Evolutionary conservation across 2,888 invertebrate species (phyloP), one percentile per base, ranked within the genome.

Genomic region (Balanococcus diminutus): DNA sequence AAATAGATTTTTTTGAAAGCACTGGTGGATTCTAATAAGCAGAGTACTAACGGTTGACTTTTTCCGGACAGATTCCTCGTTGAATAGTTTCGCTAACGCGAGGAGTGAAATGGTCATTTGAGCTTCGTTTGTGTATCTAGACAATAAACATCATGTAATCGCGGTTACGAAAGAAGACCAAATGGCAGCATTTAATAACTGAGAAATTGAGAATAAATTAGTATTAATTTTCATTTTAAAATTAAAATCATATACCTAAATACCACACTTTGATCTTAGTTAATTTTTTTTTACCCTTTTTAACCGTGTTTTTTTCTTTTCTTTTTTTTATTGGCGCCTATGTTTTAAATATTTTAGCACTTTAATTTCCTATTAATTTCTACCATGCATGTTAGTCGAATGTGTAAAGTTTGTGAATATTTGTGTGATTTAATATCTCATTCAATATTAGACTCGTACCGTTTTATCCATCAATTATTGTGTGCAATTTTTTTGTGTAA

Each of bases 251-350:
- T 67, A 31, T 9, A 56, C n/a, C n/a, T n/a, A n/a, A 28, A 67
- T 67, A 67, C 25, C 67, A 67, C 28, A 67, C 28, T 6, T 16
- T 16, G 28, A 56, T 67, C 28, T 67, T 67, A 28, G 67, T 28
- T 8, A 67, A 25, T 67, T 67, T 67, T 67, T 67, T 67, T 67
- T 67, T 67, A 67, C 67, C 4, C 67, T 67, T 67, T 42, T 67
- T 67, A 67, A 67, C 67, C 3, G 56, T 11, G 36, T 36, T 46
- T 67, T 67, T 14, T 67, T 28, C 28, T 67, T 11, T 3, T 36
- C 11, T 67, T 67, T 14, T 67, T 28, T 67, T 67, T 67, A 16
- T 25, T 14, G 28, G 5, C 5, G 28, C 28, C 0, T 16, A 19
- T 67, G 5, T 16, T 28, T 14, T 67, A 25, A 56, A 61, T 61